phyloP scores from a whole-genome alignment of 2,888 invertebrate genomes.

The Apodemia duryi region DNA sequence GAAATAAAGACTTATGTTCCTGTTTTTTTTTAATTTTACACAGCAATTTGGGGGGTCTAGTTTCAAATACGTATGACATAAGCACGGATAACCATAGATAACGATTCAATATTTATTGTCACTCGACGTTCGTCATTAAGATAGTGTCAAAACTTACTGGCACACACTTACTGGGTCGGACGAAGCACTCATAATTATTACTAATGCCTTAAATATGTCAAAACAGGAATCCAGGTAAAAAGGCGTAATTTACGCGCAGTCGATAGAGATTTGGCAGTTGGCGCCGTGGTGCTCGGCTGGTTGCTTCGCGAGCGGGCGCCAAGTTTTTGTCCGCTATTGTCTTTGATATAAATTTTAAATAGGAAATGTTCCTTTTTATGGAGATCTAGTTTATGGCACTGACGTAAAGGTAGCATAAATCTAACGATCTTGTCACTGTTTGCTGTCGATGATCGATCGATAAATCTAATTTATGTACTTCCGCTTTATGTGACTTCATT shows the following conservation, averaged over 20 bases:
- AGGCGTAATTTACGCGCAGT: constrained; percentile 78
- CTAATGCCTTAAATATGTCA: constrained; percentile 80
- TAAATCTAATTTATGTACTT: constrained; percentile 78
- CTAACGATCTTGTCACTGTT: constrained; percentile 68
- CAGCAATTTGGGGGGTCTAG: constrained; percentile 67
- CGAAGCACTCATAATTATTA: constrained; percentile 78
- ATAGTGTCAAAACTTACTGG: constrained; percentile 77
- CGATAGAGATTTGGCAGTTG: constrained; percentile 79
- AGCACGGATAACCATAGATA: constrained; percentile 67
- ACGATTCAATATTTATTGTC: constrained; percentile 77
- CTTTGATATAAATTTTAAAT: constrained; percentile 79
- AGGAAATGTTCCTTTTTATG: constrained; percentile 79
- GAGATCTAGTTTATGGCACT: constrained; percentile 78
- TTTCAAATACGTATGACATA: constrained; percentile 62
- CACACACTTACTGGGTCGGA: constrained; percentile 60
- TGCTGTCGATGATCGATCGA: constrained; percentile 74
- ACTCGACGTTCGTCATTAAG: constrained; percentile 76
- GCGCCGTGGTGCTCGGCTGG: constrained; percentile 61
- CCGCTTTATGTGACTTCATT: constrained; percentile 45
- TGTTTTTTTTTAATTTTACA: no score
- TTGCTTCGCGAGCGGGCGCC: constrained; percentile 69
- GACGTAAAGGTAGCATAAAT: constrained; percentile 77
- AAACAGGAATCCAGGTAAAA: constrained; percentile 80
- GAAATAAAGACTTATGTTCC: no score
- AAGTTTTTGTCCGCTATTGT: constrained; percentile 77